phyloP scores from a whole-genome alignment of 1,140 invertebrate species.

The Anoplophora glabripennis region DNA sequence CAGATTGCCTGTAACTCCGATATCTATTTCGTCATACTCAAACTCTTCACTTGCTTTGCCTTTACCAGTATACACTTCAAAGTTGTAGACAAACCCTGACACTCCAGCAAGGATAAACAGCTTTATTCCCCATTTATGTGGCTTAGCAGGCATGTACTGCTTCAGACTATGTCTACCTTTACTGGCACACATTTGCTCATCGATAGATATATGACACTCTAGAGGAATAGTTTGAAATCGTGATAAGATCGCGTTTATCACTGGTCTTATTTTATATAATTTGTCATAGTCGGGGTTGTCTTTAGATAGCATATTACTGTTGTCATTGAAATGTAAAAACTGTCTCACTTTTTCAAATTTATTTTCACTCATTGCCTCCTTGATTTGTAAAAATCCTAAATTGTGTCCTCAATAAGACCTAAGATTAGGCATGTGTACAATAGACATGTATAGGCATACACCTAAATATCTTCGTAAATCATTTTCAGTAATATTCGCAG shows the following conservation, averaged over 20 bases:
- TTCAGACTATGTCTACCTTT: conserved; percentile 23
- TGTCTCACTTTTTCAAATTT: neutral
- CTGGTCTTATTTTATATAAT: neutral
- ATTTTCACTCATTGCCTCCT: conserved; percentile 1
- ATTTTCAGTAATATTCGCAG: neutral
- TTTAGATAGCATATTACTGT: too few relatives aligned
- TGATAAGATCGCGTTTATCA: neutral
- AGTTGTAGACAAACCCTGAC: conserved; percentile 27
- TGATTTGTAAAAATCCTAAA: neutral
- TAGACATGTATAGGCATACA: conserved; percentile 1
- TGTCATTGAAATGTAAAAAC: neutral
- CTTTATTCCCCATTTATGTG: conserved; percentile 48
- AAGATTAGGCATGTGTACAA: conserved; percentile 1
- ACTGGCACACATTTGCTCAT: conserved; percentile 32
- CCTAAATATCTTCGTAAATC: neutral
- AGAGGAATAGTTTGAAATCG: conserved; percentile 18
- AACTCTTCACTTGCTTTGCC: conserved; percentile 1
- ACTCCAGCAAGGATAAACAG: conserved; percentile 29
- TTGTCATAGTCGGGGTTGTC: neutral
- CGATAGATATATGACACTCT: conserved; percentile 20
- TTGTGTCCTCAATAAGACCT: neutral
- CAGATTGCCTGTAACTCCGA: conserved; percentile 19
- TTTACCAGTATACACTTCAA: conserved; percentile 25
- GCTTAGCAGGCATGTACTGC: conserved; percentile 41
- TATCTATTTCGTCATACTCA: conserved; percentile 11